Evolutionary conservation across 2,888 invertebrate species (phyloP).

Genomic region (Conus canariensis): DNA sequence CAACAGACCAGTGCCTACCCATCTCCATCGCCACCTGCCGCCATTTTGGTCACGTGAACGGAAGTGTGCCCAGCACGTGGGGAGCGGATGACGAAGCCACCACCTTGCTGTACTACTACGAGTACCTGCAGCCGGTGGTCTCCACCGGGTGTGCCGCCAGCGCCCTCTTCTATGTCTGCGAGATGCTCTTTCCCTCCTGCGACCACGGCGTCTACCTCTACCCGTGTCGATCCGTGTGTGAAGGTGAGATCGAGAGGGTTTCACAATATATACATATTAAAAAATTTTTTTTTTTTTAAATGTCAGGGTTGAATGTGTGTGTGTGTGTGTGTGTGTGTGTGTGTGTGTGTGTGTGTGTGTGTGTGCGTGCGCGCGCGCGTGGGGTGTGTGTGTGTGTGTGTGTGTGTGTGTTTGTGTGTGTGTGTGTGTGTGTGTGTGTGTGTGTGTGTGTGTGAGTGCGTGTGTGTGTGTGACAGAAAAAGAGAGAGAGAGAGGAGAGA

Average conservation of each 20-base stretch:
- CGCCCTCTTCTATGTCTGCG: conserved; percentile 55
- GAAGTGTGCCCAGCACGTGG: conserved; percentile 51
- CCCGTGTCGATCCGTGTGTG: conserved; percentile 42
- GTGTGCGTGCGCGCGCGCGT: too few species aligned
- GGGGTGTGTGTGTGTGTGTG: too few species aligned
- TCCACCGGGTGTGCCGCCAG: conserved; percentile 48
- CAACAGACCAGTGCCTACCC: conserved; percentile 42
- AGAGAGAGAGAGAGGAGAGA: too few species aligned
- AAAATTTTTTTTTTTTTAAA: too few species aligned
- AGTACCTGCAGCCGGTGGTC: conserved; percentile 40
- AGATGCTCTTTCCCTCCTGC: conserved; percentile 55
- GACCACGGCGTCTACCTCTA: conserved; percentile 18
- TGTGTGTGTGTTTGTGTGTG: too few species aligned
- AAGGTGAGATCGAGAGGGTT: conserved; percentile 27
- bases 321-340: not conserved
- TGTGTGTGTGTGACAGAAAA: too few species aligned
- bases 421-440: too few species aligned
- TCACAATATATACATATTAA: too few species aligned
- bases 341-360: not conserved
- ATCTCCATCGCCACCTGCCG: conserved; percentile 45
- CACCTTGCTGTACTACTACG: conserved; percentile 42
- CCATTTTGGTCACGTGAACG: conserved; percentile 50
- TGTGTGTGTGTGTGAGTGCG: too few species aligned
- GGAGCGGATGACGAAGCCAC: conserved; percentile 29
- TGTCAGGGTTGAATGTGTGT: not conserved